A percentile compares a stretch with the other conserved stretches of the same genome.
phyloP scores from a whole-genome alignment of 2,888 invertebrate genomes.

The Acholoe squamosa region DNA sequence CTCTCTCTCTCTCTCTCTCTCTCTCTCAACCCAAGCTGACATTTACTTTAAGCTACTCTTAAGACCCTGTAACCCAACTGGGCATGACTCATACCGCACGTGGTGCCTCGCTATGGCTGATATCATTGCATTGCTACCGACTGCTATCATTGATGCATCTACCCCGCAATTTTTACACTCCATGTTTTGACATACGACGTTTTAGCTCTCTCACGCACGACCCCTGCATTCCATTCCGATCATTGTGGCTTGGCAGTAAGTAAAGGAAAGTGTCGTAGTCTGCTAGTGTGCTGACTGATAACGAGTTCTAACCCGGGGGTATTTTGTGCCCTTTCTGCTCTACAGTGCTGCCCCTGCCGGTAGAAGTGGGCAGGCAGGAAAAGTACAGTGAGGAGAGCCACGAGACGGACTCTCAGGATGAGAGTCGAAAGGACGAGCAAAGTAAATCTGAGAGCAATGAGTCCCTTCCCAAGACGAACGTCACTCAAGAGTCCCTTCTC shows the following conservation, averaged over 20 bases:
- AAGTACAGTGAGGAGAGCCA: background rate
- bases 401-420: background rate
- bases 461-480: background rate
- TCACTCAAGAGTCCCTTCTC: background rate
- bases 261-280: background rate
- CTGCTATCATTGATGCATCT: background rate
- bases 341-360: background rate
- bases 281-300: background rate
- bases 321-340: background rate
- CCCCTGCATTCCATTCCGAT: background rate
- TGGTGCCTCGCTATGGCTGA: constrained; percentile 17
- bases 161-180: background rate
- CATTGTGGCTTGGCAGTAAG: background rate
- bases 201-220: no score
- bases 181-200: no score
- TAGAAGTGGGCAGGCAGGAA: background rate
- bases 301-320: background rate
- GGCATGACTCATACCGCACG: background rate
- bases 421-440: background rate
- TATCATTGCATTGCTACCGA: background rate
- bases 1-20: no score
- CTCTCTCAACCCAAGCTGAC: no score
- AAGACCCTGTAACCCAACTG: background rate
- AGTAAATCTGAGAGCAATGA: background rate
- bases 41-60: no score